Base-by-base conservation (phyloP, 2,113 vertebrate species). In the Aegithalos caudatus region DNA sequence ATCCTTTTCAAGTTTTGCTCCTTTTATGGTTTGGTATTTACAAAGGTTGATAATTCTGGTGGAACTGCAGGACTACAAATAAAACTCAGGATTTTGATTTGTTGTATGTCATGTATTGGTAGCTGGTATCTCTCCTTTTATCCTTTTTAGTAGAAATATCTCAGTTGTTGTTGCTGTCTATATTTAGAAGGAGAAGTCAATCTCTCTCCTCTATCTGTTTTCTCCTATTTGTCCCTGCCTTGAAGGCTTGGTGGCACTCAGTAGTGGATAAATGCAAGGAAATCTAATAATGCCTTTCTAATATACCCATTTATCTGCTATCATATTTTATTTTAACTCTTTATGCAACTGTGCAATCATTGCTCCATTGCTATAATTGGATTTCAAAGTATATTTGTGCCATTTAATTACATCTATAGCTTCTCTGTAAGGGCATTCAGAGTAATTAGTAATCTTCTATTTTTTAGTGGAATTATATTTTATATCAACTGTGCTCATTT, bases 241-340 rank as follows among this genome's bases (percentile, higher is more conserved):
- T 88, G 85, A 76, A 94, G 88, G 94, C 76, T 42, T 92, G 79
- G 76, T 94, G 73, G 79, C 80, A 76, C 65, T 92, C 23, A 7
- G 16, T 73, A 53, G 62, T 74, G 72, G 62, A 94, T 95, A 95
- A 94, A 95, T 86, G 57, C 85, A 96, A 94, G 91, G 48, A 94
- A 97, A 96, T 97, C 92, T 91, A 96, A 92, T 95, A 96, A 93
- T 85, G 60, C n/a, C 47, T 82, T 82, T 85, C 92, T 96, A 93
- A 95, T 95, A 90, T 45, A 74, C 44, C 73, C 88, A 79, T 94
- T 95, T 91, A 93, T 92, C 65, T 90, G 44, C 48, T 53, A 88
- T 89, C 84, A 93, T 94, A 79, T 91, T 95, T 96, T 96, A 94
- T 84, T 96, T 96, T 97, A 96, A 97, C 95, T 96, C 95, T 97